Base-by-base conservation (phyloP, 1,140 invertebrate genomes). In the Phocides pigmalion region DNA sequence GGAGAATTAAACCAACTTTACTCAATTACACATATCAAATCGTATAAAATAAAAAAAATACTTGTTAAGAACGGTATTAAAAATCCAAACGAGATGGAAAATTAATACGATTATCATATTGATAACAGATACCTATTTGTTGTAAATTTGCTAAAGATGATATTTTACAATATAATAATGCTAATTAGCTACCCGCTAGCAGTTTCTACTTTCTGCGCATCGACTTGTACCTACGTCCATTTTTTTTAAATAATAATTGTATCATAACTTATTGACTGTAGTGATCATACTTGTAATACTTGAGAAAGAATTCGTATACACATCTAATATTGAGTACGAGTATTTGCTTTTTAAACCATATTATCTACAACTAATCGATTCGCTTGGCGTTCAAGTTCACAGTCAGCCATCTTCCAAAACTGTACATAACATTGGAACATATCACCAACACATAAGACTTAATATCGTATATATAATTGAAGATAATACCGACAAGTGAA, bases 401-500 rank as follows among this genome's bases (percentile, higher is more conserved):
- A 50, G 16, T 39, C 35, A 22, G 17, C 4, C 16, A 3, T 53
- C 32, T 39, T 39, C 4, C 32, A 22, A 12, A 53, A 37, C n/a
- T 20, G 17, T 16, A 51, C 8, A 37, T 17, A 12, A 53, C 3
- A 39, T 39, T 53, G 15, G n/a, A 39, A 53, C 32, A 53, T 53
- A 53, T 37, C 4, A 12, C 32, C 28, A 20, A 16, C 16, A n/a
- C 32, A 6, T 22, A 53, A 39, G 28, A 39, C n/a, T 12, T 8
- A 39, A 12, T 39, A 14, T 37, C 1, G 11, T 19, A 39, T 8
- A 19, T 9, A 39, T 15, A 32, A 22, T n/a, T 41, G 41, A 54
- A 54, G 51, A 39, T 53, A 20, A 54, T 22, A 12, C 3, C 16
- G 12, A 1, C 35, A 54, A 14, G 35, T 11, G 51, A 54, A 54